Base-by-base conservation (phyloP, 1,140 invertebrate genomes). In the Solen grandis region DNA sequence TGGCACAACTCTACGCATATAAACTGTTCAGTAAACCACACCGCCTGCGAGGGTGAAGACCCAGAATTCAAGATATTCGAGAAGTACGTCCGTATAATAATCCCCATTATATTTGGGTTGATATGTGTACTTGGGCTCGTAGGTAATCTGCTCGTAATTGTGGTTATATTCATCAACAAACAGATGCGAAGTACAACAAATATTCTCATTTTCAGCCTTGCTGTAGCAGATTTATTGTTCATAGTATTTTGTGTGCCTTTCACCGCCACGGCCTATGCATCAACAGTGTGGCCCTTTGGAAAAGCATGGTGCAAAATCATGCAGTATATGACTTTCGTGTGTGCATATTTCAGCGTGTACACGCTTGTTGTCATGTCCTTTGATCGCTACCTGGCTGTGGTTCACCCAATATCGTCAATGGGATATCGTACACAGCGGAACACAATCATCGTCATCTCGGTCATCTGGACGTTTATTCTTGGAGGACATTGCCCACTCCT, bases 331-430 rank as follows among this genome's bases (percentile, higher is more conserved):
- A 90, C 86, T 59, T 91, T 93, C 83, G 97, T 98, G 1, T 98
- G 96, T 14, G 97, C 97, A 0, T 98, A 97, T 87, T 97, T 96
- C 5, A 97, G 96, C 82, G 97, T 99, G 14, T 99, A 98, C 91
- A 99, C 97, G 0, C 92, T 99, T 29, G 97, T 99, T 0, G 94
- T 99, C 55, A 99, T 99, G 97, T 98, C 97, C 22, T 92, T 98
- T 29, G 98, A 99, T 91, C 94, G 98, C 82, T 99, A 97, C 91
- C 93, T 99, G 87, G 98, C 98, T 27, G 97, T 99, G 13, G 97
- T 98, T 0, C 96, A 98, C 92, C 97, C 98, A 0, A 96, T 99
- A 72, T 94, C 95, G 0, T 97, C 96, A 62, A 98, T 97, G 95
- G 95, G 96, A 0, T 94, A 84, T 90, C 94, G 98, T 68, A 99